Evolutionary conservation across 2,797 vertebrate species (phyloP).

Genomic region (Pseudotriccus pelzelni): DNA sequence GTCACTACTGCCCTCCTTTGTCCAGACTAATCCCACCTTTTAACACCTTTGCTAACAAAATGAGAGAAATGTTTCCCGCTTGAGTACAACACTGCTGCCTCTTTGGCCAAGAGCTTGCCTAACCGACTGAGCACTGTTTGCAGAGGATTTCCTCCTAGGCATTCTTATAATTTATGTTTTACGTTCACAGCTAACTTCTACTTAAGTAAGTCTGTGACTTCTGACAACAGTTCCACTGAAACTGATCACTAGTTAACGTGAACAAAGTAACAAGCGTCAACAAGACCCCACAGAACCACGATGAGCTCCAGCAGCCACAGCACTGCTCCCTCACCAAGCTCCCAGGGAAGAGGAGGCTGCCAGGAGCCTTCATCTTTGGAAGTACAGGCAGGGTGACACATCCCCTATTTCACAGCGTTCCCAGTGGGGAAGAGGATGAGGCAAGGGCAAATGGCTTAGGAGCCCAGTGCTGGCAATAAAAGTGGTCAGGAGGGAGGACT

Average conservation of each 20-base stretch:
- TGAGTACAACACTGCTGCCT: accelerated
- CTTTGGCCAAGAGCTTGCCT: neutral
- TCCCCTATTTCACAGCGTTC: neutral
- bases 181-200: slow-evolving; percentile 3
- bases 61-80: accelerated
- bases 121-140: neutral
- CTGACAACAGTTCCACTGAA: neutral
- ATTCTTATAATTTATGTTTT: neutral
- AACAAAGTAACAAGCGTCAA: neutral
- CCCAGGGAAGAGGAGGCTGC: neutral
- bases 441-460: neutral
- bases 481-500: neutral
- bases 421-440: neutral
- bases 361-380: neutral
- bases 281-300: neutral
- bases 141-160: neutral
- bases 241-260: neutral
- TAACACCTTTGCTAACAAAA: neutral
- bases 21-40: neutral
- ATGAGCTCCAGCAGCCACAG: neutral
- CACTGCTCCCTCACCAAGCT: accelerated
- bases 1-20: accelerated
- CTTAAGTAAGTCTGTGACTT: neutral
- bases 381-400: neutral
- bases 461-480: neutral